These are phyloP conservation scores for Progne subis DNA, from an alignment of 2,113 vertebrate genomes.

Conservation along the genomic window DNA sequence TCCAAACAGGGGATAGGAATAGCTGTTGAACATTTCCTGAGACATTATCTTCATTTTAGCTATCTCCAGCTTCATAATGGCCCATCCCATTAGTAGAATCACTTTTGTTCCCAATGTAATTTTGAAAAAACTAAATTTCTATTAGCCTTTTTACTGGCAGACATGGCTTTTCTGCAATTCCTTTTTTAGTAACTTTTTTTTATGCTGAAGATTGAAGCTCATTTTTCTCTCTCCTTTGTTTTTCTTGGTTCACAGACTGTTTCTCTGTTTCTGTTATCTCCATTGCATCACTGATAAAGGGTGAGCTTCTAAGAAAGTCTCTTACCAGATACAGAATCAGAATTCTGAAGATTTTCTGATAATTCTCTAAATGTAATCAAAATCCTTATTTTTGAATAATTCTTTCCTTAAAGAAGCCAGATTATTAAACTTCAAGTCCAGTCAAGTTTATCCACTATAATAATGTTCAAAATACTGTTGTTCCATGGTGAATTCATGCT, in stretches of 20 bases:
- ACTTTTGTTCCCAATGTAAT: background rate
- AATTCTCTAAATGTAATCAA: background rate
- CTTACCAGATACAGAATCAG: background rate
- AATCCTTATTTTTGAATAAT: background rate
- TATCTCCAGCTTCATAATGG: background rate
- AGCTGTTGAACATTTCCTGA: background rate
- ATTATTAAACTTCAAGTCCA: background rate
- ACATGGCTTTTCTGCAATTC: background rate
- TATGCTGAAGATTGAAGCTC: background rate
- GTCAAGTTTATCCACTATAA: background rate
- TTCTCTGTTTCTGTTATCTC: background rate
- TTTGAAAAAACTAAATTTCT: background rate
- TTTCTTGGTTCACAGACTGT: background rate
- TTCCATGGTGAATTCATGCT: background rate
- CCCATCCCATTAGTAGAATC: background rate
- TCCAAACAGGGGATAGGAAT: background rate
- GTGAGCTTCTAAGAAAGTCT: background rate
- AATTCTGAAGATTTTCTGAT: background rate
- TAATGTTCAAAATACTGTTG: background rate
- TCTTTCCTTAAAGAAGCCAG: background rate
- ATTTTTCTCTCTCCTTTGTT: background rate
- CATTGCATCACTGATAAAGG: background rate
- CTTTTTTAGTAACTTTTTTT: background rate
- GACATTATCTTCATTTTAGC: background rate
- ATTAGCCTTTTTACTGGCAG: background rate